Conservation (phyloP, 2,113 vertebrate species). For the Oryzias celebensis region DNA sequence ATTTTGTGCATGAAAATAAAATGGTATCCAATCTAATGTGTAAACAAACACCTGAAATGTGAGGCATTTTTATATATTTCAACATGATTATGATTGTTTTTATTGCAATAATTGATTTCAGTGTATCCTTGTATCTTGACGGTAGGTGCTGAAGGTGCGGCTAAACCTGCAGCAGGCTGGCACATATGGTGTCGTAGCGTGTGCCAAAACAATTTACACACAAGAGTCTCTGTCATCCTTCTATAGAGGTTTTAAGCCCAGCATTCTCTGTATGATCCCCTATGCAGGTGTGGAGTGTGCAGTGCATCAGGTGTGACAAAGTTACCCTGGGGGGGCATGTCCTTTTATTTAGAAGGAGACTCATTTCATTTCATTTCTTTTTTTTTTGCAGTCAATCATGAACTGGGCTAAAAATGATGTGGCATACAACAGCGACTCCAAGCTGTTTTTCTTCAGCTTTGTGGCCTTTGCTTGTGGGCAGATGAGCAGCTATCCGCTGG, state of each 20-base stretch:
- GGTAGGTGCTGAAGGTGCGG: slow-evolving; percentile 76
- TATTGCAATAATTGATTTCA: background rate
- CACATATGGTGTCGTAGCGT: slow-evolving; percentile 62
- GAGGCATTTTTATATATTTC: too few relatives aligned
- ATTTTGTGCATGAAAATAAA: too few relatives aligned
- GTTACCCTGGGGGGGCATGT: background rate
- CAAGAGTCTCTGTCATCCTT: slow-evolving; percentile 68
- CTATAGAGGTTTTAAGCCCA: slow-evolving; percentile 78
- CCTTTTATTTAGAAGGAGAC: background rate
- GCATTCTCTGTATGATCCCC: slow-evolving; percentile 79
- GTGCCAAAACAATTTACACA: slow-evolving; percentile 66
- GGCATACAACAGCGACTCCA: slow-evolving; percentile 67
- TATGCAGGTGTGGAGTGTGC: slow-evolving; percentile 79
- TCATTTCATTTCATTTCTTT: background rate
- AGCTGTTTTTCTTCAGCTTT: slow-evolving; percentile 77
- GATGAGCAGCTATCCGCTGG: slow-evolving; percentile 75
- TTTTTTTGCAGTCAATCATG: slow-evolving; percentile 68
- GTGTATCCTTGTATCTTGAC: background rate
- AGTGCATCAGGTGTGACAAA: slow-evolving; percentile 71
- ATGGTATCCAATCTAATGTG: too few relatives aligned
- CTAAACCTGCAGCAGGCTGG: slow-evolving; percentile 71
- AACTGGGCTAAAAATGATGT: slow-evolving; percentile 72
- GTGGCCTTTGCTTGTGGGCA: slow-evolving; percentile 77
- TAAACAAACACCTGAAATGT: too few relatives aligned
- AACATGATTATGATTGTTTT: background rate